Percentiles rank a stretch among this genome's conserved stretches.
These are phyloP conservation scores for Lepus europaeus DNA, from an alignment of 2,113 vertebrate species.

Conservation along the genomic window DNA sequence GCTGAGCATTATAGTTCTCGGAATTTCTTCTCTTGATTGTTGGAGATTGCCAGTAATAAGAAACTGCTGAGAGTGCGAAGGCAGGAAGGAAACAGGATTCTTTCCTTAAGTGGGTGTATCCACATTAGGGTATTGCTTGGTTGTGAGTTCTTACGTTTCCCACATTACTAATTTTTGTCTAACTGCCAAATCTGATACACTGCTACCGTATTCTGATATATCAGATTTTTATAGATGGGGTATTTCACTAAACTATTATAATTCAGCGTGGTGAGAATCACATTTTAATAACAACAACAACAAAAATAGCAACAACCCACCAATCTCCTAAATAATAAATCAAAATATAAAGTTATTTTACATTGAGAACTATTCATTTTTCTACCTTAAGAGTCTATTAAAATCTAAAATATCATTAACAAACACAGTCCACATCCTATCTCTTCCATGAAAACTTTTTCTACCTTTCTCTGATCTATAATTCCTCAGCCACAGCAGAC, in stretches of 20 bases:
- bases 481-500: neutral
- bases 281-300: neutral
- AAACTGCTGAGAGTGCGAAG: neutral
- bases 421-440: neutral
- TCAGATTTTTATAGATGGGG: neutral
- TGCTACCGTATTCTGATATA: neutral
- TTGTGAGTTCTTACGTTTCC: neutral
- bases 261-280: slow-evolving; percentile 21
- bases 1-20: neutral
- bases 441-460: neutral
- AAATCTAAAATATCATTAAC: neutral
- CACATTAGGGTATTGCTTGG: neutral
- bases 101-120: neutral
- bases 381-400: neutral
- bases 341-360: neutral
- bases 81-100: neutral
- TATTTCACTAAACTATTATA: neutral
- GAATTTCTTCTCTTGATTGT: neutral
- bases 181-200: neutral
- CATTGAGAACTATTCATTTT: neutral
- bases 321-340: neutral
- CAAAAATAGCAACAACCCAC: no score
- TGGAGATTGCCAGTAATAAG: neutral
- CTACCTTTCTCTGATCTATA: neutral
- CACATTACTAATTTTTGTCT: neutral